Evolutionary conservation across 2,113 vertebrate species (phyloP).

Genomic region (Uria lomvia): DNA sequence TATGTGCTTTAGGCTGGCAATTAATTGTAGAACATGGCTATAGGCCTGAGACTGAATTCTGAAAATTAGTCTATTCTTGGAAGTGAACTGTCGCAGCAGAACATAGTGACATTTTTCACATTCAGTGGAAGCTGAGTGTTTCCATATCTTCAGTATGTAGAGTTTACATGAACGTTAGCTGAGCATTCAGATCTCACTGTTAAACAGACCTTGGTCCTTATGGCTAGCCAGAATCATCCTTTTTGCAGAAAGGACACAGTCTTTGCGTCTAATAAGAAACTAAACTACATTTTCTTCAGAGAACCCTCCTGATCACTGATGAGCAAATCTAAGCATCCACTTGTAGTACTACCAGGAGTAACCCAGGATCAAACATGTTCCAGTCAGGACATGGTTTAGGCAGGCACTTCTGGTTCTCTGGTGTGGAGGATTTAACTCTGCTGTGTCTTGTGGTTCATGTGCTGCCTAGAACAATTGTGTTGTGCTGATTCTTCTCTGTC

Average conservation of each 20-base stretch:
- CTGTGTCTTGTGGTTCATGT: fast-evolving
- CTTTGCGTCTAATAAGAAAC: neutral
- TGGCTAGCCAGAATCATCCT: neutral
- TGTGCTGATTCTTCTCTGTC: neutral
- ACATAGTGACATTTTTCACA: fast-evolving
- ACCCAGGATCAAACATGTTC: fast-evolving
- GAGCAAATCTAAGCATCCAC: neutral
- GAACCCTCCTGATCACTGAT: neutral
- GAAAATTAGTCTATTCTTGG: neutral
- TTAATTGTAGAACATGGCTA: neutral
- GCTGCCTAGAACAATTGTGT: too few species aligned
- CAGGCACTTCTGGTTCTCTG: neutral
- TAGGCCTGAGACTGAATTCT: neutral
- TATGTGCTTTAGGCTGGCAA: neutral
- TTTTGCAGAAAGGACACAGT: fast-evolving
- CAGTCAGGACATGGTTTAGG: too few species aligned
- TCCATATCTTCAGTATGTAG: too few species aligned
- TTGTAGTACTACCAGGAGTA: neutral
- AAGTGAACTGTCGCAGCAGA: neutral
- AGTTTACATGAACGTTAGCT: neutral
- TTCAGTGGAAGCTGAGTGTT: neutral
- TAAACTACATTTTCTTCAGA: neutral
- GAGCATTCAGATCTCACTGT: neutral
- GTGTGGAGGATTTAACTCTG: neutral
- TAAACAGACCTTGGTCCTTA: neutral